Evolutionary conservation across 2,113 vertebrate species (phyloP).

Genomic region (Brachirus orientalis): DNA sequence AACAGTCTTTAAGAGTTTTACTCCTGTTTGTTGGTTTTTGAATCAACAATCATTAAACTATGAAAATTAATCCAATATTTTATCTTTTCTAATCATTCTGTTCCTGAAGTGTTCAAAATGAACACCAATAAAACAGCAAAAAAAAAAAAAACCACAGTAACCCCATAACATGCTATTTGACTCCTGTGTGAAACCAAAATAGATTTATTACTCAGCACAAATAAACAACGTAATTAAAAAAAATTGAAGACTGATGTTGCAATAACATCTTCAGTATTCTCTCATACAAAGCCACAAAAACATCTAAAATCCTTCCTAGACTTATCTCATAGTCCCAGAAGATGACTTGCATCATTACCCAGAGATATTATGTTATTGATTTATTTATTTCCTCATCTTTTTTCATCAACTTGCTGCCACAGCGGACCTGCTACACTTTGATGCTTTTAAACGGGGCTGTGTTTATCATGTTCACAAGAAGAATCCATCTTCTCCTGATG

Average conservation of each 20-base stretch:
- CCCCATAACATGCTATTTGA: not conserved
- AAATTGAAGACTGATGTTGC: not conserved
- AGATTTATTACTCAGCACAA: not conserved
- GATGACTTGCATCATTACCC: not conserved
- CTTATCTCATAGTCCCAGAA: not conserved
- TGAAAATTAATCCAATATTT: not conserved
- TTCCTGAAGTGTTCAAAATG: not conserved
- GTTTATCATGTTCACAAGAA: no score
- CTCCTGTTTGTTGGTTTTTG: not conserved
- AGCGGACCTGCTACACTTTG: no score
- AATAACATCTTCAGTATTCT: not conserved
- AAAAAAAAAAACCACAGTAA: no score
- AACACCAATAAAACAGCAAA: not conserved
- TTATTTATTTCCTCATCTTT: not conserved
- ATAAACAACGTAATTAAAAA: no score
- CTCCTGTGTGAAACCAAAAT: conserved; percentile 3
- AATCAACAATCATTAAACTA: not conserved
- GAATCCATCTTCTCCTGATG: no score
- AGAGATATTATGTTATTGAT: not conserved
- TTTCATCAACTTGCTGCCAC: not conserved
- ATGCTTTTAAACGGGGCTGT: no score
- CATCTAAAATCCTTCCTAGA: not conserved
- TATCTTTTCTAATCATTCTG: not conserved
- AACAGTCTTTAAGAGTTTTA: no score
- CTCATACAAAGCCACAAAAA: not conserved